Evolutionary conservation across 2,888 invertebrate genomes (phyloP), one percentile per base, ranked within the genome.

Genomic region (Harpalus rufipes): DNA sequence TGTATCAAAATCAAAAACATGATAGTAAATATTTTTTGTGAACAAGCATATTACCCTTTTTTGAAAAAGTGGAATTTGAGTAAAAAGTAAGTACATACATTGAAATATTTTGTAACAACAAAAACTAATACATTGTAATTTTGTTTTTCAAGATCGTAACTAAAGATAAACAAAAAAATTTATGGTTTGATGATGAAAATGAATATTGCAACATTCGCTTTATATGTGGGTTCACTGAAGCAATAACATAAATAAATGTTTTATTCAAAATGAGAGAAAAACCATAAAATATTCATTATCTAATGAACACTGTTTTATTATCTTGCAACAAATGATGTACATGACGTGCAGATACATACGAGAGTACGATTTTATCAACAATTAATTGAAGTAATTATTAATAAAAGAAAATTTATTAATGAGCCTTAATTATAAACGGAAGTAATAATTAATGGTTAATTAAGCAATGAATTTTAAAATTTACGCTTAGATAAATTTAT

Each of bases 381-480:
- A 68, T 41, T 44, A 41, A 74, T 74, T 74, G 72, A 44, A 44
- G 68, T 25, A 68, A 68, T 68, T 68, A 68, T 39, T 68, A 74
- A 41, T 74, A 74, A 44, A 51, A 74, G 72, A 74, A 74, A 74
- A 74, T 74, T 74, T 74, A 74, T 74, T 74, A 74, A 74, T 74
- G 72, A 74, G 39, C 16, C 41, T 74, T 74, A 74, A 74, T 74
- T 74, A 74, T 74, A 74, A 74, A 44, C 72, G 72, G 72, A 74
- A 74, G 18, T 74, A 74, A 74, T 74, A 74, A 74, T 44, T 74
- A 74, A 41, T 74, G 72, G 72, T 74, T 74, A 74, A 74, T 74
- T 74, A 74, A 44, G 14, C 72, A 74, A 74, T 74, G 72, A 74
- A 74, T 74, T 74, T 74, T 74, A 74, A 74, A 74, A 74, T 74